Base-by-base conservation (phyloP, 2,113 vertebrate genomes). In the Oryzias celebensis region DNA sequence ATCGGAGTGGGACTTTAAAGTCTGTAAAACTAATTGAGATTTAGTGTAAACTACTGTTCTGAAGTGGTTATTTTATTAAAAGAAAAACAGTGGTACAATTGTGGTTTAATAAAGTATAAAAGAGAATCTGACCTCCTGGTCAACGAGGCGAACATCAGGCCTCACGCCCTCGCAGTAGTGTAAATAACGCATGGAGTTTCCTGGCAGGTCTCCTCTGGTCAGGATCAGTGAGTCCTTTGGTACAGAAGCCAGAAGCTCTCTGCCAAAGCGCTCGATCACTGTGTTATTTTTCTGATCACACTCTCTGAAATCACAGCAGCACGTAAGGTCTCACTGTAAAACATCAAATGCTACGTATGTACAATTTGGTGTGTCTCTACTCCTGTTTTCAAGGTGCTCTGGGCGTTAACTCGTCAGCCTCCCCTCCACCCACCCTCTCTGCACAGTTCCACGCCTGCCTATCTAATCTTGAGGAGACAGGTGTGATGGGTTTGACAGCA, bases 201-300 rank as follows among this genome's bases (percentile, higher is more conserved):
- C 97, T 0, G 97, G 96, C 65, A 99, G 83, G 78, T 99, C 97
- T 73, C 97, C 97, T 82, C 95, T 92, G 4, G 97, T 94, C 88
- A 99, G 88, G 75, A 99, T 83, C 83, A 97, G 87, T 0, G 96
- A 93, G 62, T 89, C 84, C 1, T 0, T 5, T 2, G 96, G 94
- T 85, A 98, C 75, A 2, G 96, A 97, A 71, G 85, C 82, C 78
- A 98, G 88, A 71, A 99, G 71, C 45, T 97, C 96, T 83, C 86
- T 93, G 63, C 92, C 96, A 85, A 99, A 99, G 58, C 84, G 92
- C 69, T 95, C 93, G 12, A 98, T 91, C 47, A 96, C 90, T 0
- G 83, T 82, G 82, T 96, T 98, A 45, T 65, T 81, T 83, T 93
- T 98, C 87, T 94, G 96, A 76, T 98, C 93, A 85, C 95, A 98